Evolutionary conservation across 2,888 invertebrate genomes (phyloP).

Genomic region (Leptinotarsa juncta): DNA sequence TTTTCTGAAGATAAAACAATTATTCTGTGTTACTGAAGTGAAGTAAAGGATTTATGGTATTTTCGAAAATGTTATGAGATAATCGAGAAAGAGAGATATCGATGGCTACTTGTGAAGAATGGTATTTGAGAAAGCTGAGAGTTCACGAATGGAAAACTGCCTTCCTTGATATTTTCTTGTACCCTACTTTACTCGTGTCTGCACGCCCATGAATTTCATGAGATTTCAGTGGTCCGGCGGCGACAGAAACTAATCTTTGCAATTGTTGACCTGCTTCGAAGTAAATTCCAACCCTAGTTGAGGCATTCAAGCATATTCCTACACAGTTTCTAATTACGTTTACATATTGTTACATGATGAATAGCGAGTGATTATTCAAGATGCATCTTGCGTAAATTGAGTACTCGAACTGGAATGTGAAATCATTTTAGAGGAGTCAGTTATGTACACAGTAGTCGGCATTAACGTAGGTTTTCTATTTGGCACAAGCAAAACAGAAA

Average conservation of each 20-base stretch:
- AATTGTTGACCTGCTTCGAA: constrained; percentile 8
- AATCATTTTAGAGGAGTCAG: not conserved
- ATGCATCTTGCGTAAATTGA: not conserved
- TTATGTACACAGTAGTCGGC: too few relatives aligned
- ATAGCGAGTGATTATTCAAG: constrained; percentile 12
- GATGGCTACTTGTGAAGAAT: too few relatives aligned
- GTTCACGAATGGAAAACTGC: too few relatives aligned
- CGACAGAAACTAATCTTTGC: constrained; percentile 11
- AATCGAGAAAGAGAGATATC: too few relatives aligned
- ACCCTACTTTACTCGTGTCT: not conserved
- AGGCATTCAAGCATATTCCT: constrained; percentile 33
- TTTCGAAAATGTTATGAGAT: too few relatives aligned
- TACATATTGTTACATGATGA: constrained; percentile 38
- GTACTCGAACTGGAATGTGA: not conserved
- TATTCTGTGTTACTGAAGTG: too few relatives aligned
- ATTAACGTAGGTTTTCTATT: too few relatives aligned
- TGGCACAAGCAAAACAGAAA: too few relatives aligned
- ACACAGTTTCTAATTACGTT: constrained; percentile 32
- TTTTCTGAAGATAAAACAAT: too few relatives aligned
- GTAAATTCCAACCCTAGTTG: constrained; percentile 25
- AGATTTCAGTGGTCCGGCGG: constrained; percentile 7
- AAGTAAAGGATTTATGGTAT: too few relatives aligned
- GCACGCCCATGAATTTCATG: not conserved
- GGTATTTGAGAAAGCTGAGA: too few relatives aligned
- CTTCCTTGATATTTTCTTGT: too few relatives aligned